A percentile compares a stretch with the other conserved stretches of the same genome.
Conservation (phyloP, 2,888 invertebrate genomes). For the Cryptocephalus moraei region DNA sequence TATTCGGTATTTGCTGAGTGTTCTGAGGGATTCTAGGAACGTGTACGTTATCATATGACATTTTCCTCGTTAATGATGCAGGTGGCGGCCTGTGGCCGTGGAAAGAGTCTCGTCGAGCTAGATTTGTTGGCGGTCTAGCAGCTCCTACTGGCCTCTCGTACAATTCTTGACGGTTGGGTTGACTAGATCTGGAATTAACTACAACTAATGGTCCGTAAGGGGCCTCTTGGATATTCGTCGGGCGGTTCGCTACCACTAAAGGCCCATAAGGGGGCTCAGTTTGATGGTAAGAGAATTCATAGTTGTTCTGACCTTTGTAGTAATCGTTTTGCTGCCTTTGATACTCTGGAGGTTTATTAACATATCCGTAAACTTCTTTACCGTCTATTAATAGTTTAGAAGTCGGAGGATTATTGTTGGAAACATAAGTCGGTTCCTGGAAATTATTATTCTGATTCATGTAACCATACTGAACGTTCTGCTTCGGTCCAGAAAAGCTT, state of each 20-base stretch:
- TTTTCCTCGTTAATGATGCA: constrained; percentile 8
- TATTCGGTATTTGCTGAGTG: neutral
- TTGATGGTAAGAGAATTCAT: constrained; percentile 2
- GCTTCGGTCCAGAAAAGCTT: constrained; percentile 33
- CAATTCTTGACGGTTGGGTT: constrained; percentile 5
- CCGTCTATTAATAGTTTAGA: constrained; percentile 5
- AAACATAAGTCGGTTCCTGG: constrained; percentile 33
- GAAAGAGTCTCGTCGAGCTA: constrained; percentile 18
- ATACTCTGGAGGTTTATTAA: constrained; percentile 5
- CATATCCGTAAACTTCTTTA: constrained; percentile 11
- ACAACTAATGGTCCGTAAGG: constrained; percentile 2
- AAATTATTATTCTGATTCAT: constrained; percentile 26
- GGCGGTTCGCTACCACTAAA: neutral
- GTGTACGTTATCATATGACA: constrained; percentile 13
- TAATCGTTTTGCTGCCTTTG: constrained; percentile 7
- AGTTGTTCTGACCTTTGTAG: constrained; percentile 3
- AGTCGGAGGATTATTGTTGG: constrained; percentile 10
- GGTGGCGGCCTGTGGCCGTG: constrained; percentile 14
- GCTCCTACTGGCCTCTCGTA: constrained; percentile 13
- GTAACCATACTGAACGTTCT: constrained; percentile 30
- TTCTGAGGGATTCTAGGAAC: neutral
- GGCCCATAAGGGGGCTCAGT: neutral
- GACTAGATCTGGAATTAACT: neutral
- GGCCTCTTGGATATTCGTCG: constrained; percentile 2
- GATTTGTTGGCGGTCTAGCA: constrained; percentile 5